Base-by-base conservation (phyloP, 2,888 invertebrate species). In the Pardosa pseudoannulata region DNA sequence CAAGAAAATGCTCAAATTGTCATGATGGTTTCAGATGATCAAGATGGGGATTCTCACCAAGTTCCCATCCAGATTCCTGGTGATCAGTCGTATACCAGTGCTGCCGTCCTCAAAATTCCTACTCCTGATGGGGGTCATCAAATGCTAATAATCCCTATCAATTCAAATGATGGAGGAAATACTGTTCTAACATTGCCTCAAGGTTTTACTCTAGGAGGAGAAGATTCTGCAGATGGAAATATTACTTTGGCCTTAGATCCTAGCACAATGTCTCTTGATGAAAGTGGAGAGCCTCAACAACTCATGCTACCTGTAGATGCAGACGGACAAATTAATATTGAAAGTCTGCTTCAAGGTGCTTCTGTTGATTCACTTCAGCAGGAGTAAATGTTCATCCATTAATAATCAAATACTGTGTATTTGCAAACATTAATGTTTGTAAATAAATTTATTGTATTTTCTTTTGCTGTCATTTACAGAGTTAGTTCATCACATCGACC, bases 121-220 rank as follows among this genome's bases (percentile, higher is more conserved):
- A 88, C 88, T 23, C 73, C 85, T n/a, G 88, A 88, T 74, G 88
- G 88, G 6, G 81, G 81, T 1, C 81, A 86, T 39, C 80, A 81
- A 27, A 80, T 88, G 73, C 31, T 88, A 3, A 72, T 88, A n/a
- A 86, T 88, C 56, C 88, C 88, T 5, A 74, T 88, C 27, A 88
- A 75, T 65, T 46, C 88, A 6, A 79, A 64, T n/a, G 88, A 88
- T 23, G 79, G 78, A 31, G 86, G 83, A 5, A 88, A 88, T 41
- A 79, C 78, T 41, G 86, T 86, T n/a, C 28, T 88, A 19, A 88
- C 88, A 3, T 67, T 88, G 7, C 88, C 88, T 3, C 64, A 74
- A n/a, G 86, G 86, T 13, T 79, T 78, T n/a, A 86, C 86, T n/a
- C 36, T 88, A 16, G 83, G 88, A 11, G 74, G 71, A 1, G 81